Conservation (phyloP, 2,888 invertebrate species). For the Spatulosminthurus flaviceps region DNA sequence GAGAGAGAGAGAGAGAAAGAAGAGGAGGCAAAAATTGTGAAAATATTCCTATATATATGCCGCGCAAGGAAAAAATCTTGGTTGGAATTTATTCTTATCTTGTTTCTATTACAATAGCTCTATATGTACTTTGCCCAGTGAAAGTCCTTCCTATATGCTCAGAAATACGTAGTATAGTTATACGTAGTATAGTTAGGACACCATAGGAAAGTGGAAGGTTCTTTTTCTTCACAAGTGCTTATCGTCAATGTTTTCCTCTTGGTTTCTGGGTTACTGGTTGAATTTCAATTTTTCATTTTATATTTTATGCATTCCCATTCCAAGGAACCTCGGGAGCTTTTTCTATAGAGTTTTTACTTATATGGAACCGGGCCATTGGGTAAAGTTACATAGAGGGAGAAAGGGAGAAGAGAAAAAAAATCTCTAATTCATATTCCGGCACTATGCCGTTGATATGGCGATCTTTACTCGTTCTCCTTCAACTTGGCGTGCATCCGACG, state of each 20-base stretch:
- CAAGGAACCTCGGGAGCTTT: not conserved
- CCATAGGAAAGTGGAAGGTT: not conserved
- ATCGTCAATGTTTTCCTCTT: slow-evolving; percentile 33
- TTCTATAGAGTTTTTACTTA: no score
- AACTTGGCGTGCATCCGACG: slow-evolving; percentile 4
- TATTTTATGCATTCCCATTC: slow-evolving; percentile 7
- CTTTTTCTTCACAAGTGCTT: slow-evolving; percentile 23
- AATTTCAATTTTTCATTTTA: slow-evolving; percentile 21
- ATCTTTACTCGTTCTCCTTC: not conserved
- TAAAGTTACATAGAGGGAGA: no score
- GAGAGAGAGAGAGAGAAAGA: no score
- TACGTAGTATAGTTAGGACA: no score
- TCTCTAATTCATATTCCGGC: slow-evolving; percentile 24
- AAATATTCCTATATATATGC: no score
- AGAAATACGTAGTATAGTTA: no score
- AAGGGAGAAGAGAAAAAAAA: no score
- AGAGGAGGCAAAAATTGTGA: not conserved
- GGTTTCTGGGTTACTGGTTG: slow-evolving; percentile 19
- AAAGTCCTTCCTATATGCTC: no score
- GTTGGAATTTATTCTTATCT: slow-evolving; percentile 35
- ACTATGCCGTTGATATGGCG: slow-evolving; percentile 5
- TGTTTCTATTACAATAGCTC: slow-evolving; percentile 30
- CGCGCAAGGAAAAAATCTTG: not conserved
- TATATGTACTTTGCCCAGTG: not conserved
- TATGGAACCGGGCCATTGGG: no score